phyloP scores from a whole-genome alignment of 2,888 invertebrate genomes.

The Diabrotica balteata region DNA sequence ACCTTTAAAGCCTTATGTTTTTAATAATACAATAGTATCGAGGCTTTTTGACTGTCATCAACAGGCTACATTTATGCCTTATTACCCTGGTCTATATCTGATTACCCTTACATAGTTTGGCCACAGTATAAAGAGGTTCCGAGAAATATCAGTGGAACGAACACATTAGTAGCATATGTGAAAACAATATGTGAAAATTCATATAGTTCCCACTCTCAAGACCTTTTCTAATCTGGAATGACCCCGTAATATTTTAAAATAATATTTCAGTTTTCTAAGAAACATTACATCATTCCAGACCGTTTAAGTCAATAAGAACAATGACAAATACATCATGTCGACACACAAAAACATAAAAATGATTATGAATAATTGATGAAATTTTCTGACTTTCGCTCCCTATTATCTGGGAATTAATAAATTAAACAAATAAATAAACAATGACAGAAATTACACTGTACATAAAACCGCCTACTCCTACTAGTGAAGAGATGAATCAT shows the following conservation, averaged over 20 bases:
- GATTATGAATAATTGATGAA: not conserved
- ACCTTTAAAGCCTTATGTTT: too few relatives aligned
- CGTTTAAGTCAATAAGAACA: not conserved
- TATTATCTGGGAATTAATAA: not conserved
- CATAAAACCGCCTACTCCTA: constrained; percentile 12
- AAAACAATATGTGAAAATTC: too few relatives aligned
- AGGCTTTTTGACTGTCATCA: too few relatives aligned
- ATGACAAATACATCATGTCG: not conserved
- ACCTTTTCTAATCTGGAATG: not conserved
- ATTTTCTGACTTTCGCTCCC: not conserved
- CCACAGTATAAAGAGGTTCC: too few relatives aligned
- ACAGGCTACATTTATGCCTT: too few relatives aligned
- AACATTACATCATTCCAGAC: not conserved
- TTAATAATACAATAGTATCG: too few relatives aligned
- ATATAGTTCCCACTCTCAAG: too few relatives aligned
- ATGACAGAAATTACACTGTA: not conserved
- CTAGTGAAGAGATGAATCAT: not conserved
- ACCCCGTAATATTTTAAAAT: constrained; percentile 1
- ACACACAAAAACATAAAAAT: not conserved
- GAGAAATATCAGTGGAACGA: too few relatives aligned
- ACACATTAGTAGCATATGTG: too few relatives aligned
- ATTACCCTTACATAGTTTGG: too few relatives aligned
- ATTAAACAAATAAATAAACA: not conserved
- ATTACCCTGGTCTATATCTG: too few relatives aligned
- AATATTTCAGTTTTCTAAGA: not conserved